Percentiles rank a stretch among this genome's conserved stretches.
These are phyloP conservation scores for Lucinisca nassula DNA, from an alignment of 2,888 invertebrate genomes.

Conservation along the genomic window DNA sequence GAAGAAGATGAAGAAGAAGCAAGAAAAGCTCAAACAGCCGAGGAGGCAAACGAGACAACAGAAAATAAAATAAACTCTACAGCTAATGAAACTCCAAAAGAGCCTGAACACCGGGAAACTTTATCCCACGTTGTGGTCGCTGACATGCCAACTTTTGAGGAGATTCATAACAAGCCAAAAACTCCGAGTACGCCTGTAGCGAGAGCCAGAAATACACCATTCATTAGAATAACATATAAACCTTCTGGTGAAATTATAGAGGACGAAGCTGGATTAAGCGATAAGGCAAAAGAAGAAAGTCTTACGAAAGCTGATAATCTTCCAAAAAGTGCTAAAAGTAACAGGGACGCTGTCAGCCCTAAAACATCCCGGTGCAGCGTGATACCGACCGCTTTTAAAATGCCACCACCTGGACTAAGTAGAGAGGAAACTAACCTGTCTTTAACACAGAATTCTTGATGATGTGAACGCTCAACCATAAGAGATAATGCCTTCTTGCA, in stretches of 20 bases:
- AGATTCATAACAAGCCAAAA: conserved; percentile 11
- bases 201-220: conserved; percentile 25
- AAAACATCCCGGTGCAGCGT: conserved; percentile 31
- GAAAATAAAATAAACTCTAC: not conserved
- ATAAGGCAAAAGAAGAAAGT: not conserved
- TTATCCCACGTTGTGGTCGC: not conserved
- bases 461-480: no score
- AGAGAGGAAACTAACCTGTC: conserved; percentile 55
- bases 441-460: not conserved
- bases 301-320: not conserved
- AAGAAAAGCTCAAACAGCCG: not conserved
- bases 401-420: conserved; percentile 74
- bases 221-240: conserved; percentile 65
- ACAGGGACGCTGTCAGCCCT: not conserved
- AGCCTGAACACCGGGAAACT: not conserved
- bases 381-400: conserved; percentile 72
- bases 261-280: not conserved
- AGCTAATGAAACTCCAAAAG: not conserved
- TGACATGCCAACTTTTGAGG: not conserved
- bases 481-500: no score
- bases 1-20: not conserved
- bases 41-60: conserved; percentile 46
- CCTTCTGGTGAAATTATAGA: conserved; percentile 5
- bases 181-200: conserved; percentile 1
- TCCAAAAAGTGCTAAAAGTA: not conserved